Conservation (phyloP, 1,140 invertebrate genomes). For the Lerema accius region DNA sequence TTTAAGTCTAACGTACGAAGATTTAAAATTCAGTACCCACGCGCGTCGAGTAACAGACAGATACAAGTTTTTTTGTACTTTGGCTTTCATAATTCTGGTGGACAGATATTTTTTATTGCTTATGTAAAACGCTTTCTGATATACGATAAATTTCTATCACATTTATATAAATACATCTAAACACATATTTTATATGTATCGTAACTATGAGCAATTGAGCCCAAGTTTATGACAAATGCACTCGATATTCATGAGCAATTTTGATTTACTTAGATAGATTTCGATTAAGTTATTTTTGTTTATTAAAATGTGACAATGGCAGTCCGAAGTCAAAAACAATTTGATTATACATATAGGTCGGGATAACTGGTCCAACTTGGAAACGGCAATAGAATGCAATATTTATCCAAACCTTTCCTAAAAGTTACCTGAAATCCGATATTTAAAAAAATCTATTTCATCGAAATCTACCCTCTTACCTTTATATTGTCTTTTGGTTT, state of each 20-base stretch:
- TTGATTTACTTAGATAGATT: neutral
- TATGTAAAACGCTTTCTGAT: conserved; percentile 23
- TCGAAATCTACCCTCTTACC: conserved; percentile 1
- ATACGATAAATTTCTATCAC: conserved; percentile 48
- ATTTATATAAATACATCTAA: conserved; percentile 52
- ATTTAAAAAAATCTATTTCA: neutral
- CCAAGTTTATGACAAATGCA: neutral
- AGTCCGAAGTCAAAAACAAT: neutral
- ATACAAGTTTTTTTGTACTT: conserved; percentile 46
- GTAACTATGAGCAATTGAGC: conserved; percentile 15
- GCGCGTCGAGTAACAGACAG: neutral
- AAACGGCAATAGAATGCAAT: neutral
- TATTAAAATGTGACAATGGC: neutral
- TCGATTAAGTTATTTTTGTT: neutral
- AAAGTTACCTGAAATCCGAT: neutral
- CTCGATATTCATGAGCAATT: neutral
- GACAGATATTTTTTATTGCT: conserved; percentile 6
- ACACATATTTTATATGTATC: conserved; percentile 46
- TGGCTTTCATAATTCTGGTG: conserved; percentile 36
- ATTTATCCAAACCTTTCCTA: neutral
- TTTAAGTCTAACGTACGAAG: neutral
- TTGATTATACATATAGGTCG: neutral
- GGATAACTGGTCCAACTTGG: neutral
- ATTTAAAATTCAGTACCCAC: neutral
- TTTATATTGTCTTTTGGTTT: neutral